Percentiles rank a stretch among this genome's conserved stretches.
Evolutionary conservation across 2,888 invertebrate genomes (phyloP).

Genomic region (Reticulitermes lucifugus): DNA sequence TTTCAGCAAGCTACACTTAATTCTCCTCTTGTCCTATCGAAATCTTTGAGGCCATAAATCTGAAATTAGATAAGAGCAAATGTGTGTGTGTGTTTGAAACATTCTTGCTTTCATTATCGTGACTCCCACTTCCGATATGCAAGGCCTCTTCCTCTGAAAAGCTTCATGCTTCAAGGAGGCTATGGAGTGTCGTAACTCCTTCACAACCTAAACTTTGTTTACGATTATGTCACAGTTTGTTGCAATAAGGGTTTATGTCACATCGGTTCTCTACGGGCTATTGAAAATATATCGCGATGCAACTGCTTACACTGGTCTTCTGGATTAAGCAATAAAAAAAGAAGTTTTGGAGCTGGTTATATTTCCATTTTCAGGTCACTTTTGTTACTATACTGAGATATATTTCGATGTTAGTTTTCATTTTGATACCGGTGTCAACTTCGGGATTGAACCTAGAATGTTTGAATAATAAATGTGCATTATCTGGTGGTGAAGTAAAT

Average conservation of each 20-base stretch:
- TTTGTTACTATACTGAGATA: no score
- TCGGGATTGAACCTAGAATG: no score
- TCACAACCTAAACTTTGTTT: conserved; percentile 24
- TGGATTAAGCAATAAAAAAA: no score
- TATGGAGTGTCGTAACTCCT: conserved; percentile 22
- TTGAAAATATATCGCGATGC: no score
- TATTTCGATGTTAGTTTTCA: no score
- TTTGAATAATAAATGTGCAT: no score
- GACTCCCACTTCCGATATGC: conserved; percentile 6
- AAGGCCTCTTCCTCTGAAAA: conserved; percentile 34
- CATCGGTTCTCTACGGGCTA: not conserved
- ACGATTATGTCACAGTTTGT: not conserved
- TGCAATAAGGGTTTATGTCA: conserved; percentile 9
- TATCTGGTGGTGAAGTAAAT: no score
- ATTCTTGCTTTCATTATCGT: conserved; percentile 29
- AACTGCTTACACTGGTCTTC: no score
- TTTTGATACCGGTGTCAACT: no score
- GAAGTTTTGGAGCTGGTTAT: no score
- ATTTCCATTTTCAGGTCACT: no score
- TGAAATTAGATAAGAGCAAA: conserved; percentile 36
- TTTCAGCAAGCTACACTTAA: not conserved
- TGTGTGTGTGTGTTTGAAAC: not conserved
- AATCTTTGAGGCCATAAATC: conserved; percentile 11
- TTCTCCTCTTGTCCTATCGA: no score
- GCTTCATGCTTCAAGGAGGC: conserved; percentile 32